These are phyloP conservation scores for Diplazon laetatorius DNA, from an alignment of 2,888 invertebrate species.

Conservation along the genomic window DNA sequence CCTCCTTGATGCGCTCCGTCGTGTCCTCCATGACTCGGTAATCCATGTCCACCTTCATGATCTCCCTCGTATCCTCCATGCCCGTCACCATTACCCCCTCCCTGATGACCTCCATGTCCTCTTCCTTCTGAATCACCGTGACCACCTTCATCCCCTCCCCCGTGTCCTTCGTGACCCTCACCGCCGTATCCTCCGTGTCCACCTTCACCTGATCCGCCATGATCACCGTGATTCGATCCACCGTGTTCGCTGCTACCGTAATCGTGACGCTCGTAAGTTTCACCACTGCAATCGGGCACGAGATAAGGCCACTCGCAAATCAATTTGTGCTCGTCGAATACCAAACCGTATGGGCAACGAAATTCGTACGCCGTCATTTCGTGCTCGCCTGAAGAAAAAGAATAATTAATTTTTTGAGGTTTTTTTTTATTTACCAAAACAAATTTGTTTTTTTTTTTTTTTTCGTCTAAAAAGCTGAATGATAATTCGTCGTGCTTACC, in stretches of 20 bases:
- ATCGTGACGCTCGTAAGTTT: slow-evolving; percentile 82
- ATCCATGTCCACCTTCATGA: slow-evolving; percentile 79
- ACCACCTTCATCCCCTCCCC: slow-evolving; percentile 71
- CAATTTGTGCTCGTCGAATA: slow-evolving; percentile 88
- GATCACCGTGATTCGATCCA: slow-evolving; percentile 69
- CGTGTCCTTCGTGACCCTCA: slow-evolving; percentile 82
- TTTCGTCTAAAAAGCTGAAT: too few species aligned
- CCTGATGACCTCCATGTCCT: slow-evolving; percentile 27
- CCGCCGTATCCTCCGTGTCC: slow-evolving; percentile 81
- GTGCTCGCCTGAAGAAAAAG: slow-evolving; percentile 74
- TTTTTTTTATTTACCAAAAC: too few species aligned
- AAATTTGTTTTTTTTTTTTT: too few species aligned
- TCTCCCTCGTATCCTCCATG: neutral
- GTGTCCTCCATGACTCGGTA: slow-evolving; percentile 82
- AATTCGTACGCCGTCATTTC: slow-evolving; percentile 89
- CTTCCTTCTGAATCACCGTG: neutral
- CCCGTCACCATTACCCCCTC: slow-evolving; percentile 19
- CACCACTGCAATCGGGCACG: slow-evolving; percentile 86
- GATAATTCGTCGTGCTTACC: slow-evolving; percentile 82
- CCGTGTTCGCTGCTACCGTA: slow-evolving; percentile 83
- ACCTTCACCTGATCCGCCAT: slow-evolving; percentile 79
- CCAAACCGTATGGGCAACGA: slow-evolving; percentile 91
- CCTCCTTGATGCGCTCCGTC: slow-evolving; percentile 77
- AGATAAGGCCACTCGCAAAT: slow-evolving; percentile 93
- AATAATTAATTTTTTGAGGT: too few species aligned